Base-by-base conservation (phyloP, 2,888 invertebrate genomes). In the Heliconius cydno region DNA sequence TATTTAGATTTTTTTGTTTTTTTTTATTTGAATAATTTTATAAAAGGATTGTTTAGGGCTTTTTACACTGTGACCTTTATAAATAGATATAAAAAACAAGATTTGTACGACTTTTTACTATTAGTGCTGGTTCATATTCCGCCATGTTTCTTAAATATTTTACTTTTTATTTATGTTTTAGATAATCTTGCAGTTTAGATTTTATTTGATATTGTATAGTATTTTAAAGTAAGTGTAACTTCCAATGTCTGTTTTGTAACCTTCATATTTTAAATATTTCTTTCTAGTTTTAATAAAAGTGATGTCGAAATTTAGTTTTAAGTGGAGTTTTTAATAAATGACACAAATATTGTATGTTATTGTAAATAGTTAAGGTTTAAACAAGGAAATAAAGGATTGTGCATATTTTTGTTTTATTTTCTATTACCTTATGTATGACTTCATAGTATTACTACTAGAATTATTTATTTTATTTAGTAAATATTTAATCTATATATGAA, bases 361-460 rank as follows among this genome's bases (percentile, higher is more conserved):
- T 88, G 86, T 88, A 87, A 80, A 87, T 87, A 86, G 81, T 76
- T 85, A 83, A 76, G 80, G 80, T 84, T 83, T 85, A 83, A 80
- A 81, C 82, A 85, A 84, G 84, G 84, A 85, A 88, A 86, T 87
- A 87, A 88, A 88, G 84, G 82, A 85, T 85, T 87, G 83, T 80
- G 83, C 83, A 85, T 82, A 84, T 78, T 25, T 46, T 10, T 79
- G 60, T 63, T 73, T 75, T 77, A 73, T 79, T 78, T 63, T 63
- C 5, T 67, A 28, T 67, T 65, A 28, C 15, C 28, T 67, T 22
- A 30, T 30, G 6, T 19, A 52, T 19, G 52, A 19, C 15, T 52
- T 52, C 6, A 52, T 52, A 19, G 6, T 52, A 52, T 52, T 19
- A 52, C 19, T 52, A 19, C 52, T 52, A 52, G 15, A 52, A 52